Evolutionary conservation across 2,888 invertebrate species (phyloP).

Genomic region (Patella depressa): DNA sequence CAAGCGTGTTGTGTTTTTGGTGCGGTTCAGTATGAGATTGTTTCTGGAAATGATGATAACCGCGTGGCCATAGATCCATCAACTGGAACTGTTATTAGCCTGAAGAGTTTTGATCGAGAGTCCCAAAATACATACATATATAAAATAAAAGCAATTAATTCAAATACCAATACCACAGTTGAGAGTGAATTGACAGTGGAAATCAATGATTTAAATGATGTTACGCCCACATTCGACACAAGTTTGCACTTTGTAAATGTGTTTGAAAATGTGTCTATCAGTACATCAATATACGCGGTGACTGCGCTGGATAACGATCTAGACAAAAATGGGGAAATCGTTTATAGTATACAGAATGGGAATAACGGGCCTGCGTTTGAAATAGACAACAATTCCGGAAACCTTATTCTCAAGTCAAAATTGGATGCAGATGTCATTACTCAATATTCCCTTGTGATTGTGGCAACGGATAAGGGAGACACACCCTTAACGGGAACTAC

Average conservation of each 20-base stretch:
- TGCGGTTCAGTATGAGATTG: slow-evolving; percentile 3
- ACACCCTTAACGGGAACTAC: slow-evolving; percentile 40
- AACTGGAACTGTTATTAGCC: slow-evolving; percentile 46
- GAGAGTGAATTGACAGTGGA: slow-evolving; percentile 37
- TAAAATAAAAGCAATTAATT: slow-evolving; percentile 36
- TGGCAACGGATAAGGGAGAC: slow-evolving; percentile 47
- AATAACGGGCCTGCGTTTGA: slow-evolving; percentile 37
- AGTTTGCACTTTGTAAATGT: slow-evolving; percentile 38
- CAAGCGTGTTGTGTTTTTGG: background rate
- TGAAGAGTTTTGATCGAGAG: slow-evolving; percentile 44
- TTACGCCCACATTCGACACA: slow-evolving; percentile 43
- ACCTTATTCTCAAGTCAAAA: slow-evolving; percentile 38
- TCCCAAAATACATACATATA: slow-evolving; percentile 31
- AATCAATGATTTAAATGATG: slow-evolving; percentile 54
- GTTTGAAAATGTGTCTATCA: slow-evolving; percentile 37
- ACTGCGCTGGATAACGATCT: slow-evolving; percentile 51
- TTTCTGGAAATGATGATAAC: slow-evolving; percentile 11
- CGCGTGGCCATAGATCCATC: slow-evolving; percentile 8
- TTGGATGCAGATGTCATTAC: slow-evolving; percentile 23
- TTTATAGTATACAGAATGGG: slow-evolving; percentile 45
- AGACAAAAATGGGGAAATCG: slow-evolving; percentile 47
- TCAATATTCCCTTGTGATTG: slow-evolving; percentile 30
- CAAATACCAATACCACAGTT: slow-evolving; percentile 33
- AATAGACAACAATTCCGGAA: slow-evolving; percentile 37
- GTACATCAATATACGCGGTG: slow-evolving; percentile 33